Evolutionary conservation across 2,888 invertebrate species (phyloP), one percentile per base, ranked within the genome.

Genomic region (Drosophila limbata): DNA sequence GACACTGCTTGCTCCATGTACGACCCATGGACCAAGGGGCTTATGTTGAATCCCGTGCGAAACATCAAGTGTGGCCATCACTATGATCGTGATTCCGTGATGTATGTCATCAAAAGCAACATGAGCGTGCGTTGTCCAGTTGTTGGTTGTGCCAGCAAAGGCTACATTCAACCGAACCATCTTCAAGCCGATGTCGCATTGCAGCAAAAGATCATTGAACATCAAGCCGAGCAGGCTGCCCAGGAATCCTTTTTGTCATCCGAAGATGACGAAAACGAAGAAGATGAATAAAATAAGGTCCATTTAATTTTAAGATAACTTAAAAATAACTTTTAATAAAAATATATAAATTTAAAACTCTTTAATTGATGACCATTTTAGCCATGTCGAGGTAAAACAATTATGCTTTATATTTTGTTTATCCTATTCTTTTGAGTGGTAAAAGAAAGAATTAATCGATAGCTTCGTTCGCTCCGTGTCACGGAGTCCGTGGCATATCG

Each of bases 1-100:
- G 47, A 15, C 6, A 40, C 31, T 10, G 31, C 25, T 4, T 15
- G 62, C 25, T 73, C 80, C 6, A 56, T 83, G 42, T 55, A 56
- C 15, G 80, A 81, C 45, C 83, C 81, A 0, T 81, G 81, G 83
- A 57, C 80, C 1, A 79, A 69, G 44, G 39, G 15, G 2, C 28
- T 73, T 0, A 75, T 83, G 57, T 0, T 11, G 6, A 55, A 83
- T 45, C 83, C 81, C 0, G 55, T 82, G 10, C 70, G 67, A 1
- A 81, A 80, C 19, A 67, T 1, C 0, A 68, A 50, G 0, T 81
- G 83, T 13, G 83, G 78, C 0, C 80, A 81, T 47, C 47, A 75
- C 19, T 81, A 83, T 19, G 75, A 83, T 3, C 55, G 42, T 0
- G 63, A 73, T 4, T 69, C 75, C 0, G 75, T 73, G 0, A 28